Conservation (phyloP, 1,140 invertebrate species). For the Camponotus floridanus region DNA sequence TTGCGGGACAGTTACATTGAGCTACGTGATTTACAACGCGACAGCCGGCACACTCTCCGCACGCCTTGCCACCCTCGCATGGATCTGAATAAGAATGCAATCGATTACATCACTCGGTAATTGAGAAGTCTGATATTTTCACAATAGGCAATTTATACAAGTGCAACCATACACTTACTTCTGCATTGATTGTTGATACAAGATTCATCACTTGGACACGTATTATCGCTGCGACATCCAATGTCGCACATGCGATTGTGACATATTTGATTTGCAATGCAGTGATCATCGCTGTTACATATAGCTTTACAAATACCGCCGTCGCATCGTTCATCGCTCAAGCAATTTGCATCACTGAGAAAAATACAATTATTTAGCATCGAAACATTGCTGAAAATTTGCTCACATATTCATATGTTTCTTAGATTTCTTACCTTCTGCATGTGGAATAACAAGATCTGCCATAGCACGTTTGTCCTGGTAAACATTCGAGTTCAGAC, state of each 20-base stretch:
- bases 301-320: conserved; percentile 92
- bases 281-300: conserved; percentile 94
- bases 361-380: conserved; percentile 25
- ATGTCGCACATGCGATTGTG: conserved; percentile 94
- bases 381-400: neutral
- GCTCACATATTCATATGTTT: conserved; percentile 15
- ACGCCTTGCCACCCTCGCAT: conserved; percentile 89
- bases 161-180: conserved; percentile 85
- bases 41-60: conserved; percentile 94
- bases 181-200: conserved; percentile 94
- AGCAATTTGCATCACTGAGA: conserved; percentile 92
- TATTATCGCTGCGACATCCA: conserved; percentile 94
- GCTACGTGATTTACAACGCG: conserved; percentile 93
- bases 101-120: neutral
- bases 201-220: conserved; percentile 91
- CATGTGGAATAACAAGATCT: conserved; percentile 92
- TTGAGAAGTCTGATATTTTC: conserved; percentile 15
- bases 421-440: conserved; percentile 87
- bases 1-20: conserved; percentile 93
- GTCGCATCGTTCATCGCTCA: conserved; percentile 94
- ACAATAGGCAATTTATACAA: neutral
- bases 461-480: conserved; percentile 91
- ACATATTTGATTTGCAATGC: conserved; percentile 93
- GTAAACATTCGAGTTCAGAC: conserved; percentile 88
- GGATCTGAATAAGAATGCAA: conserved; percentile 88